These are phyloP conservation scores for Xanthia togata DNA, from an alignment of 2,888 invertebrate genomes.

Conservation along the genomic window DNA sequence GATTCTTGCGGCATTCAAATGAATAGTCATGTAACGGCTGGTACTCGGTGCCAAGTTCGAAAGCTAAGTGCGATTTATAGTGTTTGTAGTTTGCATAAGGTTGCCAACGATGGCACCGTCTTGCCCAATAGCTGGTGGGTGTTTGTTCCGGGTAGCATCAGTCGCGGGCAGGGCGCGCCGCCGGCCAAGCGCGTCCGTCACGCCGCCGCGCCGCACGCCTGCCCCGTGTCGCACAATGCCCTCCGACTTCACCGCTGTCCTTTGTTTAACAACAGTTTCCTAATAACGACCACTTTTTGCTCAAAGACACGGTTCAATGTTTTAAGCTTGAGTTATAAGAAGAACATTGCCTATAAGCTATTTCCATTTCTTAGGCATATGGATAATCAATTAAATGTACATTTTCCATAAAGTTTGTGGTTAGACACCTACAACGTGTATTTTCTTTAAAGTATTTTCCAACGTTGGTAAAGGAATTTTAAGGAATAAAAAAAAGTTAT, in stretches of 20 bases:
- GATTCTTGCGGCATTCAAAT: slow-evolving; percentile 34
- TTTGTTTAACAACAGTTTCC: slow-evolving; percentile 70
- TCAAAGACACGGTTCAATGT: slow-evolving; percentile 55
- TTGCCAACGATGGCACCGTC: slow-evolving; percentile 49
- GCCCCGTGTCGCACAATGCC: slow-evolving; percentile 78
- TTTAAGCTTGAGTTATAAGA: slow-evolving; percentile 35
- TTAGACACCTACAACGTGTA: neutral
- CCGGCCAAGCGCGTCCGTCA: slow-evolving; percentile 85
- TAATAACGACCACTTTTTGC: slow-evolving; percentile 63
- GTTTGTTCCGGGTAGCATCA: slow-evolving; percentile 74
- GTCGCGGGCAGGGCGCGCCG: slow-evolving; percentile 73
- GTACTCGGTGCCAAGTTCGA: slow-evolving; percentile 30
- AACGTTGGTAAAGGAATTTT: neutral
- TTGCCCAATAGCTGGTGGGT: slow-evolving; percentile 68
- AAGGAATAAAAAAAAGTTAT: neutral
- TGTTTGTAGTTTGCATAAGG: slow-evolving; percentile 40
- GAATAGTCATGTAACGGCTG: slow-evolving; percentile 30
- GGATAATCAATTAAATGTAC: slow-evolving; percentile 4
- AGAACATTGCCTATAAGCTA: slow-evolving; percentile 18
- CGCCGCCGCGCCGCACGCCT: slow-evolving; percentile 77
- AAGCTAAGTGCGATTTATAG: slow-evolving; percentile 21
- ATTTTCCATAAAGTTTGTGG: neutral
- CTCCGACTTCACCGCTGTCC: slow-evolving; percentile 75
- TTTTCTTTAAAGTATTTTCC: neutral
- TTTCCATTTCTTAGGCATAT: slow-evolving; percentile 3